Evolutionary conservation across 2,888 invertebrate genomes (phyloP), one percentile per base, ranked within the genome.

Genomic region (Coenonympha glycerion): DNA sequence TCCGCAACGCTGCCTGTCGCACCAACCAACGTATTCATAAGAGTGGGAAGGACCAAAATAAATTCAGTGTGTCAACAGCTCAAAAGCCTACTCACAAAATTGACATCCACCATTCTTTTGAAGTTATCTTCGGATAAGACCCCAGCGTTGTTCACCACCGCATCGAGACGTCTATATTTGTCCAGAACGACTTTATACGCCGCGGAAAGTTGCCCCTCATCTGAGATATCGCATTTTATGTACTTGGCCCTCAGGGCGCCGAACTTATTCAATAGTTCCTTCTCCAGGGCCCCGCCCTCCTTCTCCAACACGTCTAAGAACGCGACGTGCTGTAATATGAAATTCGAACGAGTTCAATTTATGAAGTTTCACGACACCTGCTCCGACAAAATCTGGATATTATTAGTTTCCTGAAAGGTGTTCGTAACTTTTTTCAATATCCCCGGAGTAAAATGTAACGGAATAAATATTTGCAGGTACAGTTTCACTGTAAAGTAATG

Each of bases 161-260:
- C 73, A 44, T 86, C 85, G 1, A 86, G 70, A 52, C 81, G 67
- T 21, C 68, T 63, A 55, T 82, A 86, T 58, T 85, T 86, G 55
- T 83, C 75, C 8, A 79, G 42, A 11, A 83, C 78, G 63, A 75
- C 76, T 31, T 63, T 68, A 59, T 72, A 85, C 24, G 85, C 82
- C 0, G 66, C 66, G 4, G 59, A 55, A 6, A 84, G 74, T 60
- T 83, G 76, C 0, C 53, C 58, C 15, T 78, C 79, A 54, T 80
- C 69, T 1, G 82, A 63, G 11, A 86, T 69, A 59, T 86, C 84
- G 56, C 86, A 85, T 69, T 79, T 78, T 68, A 84, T 82, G 62
- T 83, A 86, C 77, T 80, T 86, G 8, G 80, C 79, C 71, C 62
- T 73, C 46, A 85, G 56, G n/a, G 81, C 77, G 6, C 85, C 85